phyloP scores from a whole-genome alignment of 2,113 vertebrate species.

The Parus major region DNA sequence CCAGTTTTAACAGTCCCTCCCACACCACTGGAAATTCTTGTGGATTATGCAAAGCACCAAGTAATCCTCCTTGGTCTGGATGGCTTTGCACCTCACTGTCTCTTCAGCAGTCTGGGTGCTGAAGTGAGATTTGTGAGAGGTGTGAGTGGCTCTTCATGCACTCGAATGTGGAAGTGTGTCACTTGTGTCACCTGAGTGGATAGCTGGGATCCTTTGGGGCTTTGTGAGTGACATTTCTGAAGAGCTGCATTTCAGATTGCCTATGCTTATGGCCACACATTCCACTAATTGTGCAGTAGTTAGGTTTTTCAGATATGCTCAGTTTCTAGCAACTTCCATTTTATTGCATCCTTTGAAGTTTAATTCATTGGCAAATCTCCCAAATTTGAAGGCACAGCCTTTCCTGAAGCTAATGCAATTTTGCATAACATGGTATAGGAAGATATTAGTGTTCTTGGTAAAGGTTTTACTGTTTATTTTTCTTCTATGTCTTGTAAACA shows the following conservation, averaged over 20 bases:
- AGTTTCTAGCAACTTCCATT: not conserved
- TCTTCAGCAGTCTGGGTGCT: not conserved
- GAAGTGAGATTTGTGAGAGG: not conserved
- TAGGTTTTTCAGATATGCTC: not conserved
- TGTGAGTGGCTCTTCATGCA: fast-evolving
- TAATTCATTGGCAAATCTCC: not conserved
- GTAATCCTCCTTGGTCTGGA: not conserved
- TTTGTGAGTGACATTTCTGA: not conserved
- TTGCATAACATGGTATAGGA: not conserved
- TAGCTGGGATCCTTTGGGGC: not conserved
- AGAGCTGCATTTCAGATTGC: not conserved
- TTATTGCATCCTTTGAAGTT: not conserved
- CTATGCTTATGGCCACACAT: not conserved
- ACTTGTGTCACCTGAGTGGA: not conserved
- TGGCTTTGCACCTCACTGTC: not conserved
- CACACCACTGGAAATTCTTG: not conserved
- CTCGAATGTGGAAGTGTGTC: not conserved
- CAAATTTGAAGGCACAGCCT: not conserved
- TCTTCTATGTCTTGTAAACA: not conserved
- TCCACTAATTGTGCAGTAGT: not conserved
- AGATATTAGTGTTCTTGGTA: not conserved
- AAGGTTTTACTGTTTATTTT: not conserved
- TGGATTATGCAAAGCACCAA: not conserved
- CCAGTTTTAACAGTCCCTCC: not conserved
- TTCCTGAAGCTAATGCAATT: not conserved